Base-by-base conservation (phyloP, 2,113 vertebrate species). In the Panthera uncia region DNA sequence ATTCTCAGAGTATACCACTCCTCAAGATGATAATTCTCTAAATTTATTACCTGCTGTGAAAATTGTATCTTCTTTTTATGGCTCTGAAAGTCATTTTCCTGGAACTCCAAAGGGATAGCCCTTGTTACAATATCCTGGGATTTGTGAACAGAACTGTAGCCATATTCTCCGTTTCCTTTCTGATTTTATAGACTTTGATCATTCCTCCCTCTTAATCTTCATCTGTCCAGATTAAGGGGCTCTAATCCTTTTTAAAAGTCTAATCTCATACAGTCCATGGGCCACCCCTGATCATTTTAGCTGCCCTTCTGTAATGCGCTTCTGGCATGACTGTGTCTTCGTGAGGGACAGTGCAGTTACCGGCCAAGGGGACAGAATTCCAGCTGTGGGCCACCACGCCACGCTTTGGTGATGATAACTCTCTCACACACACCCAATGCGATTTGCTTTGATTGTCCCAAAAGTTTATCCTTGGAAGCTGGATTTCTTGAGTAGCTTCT, bases 41-140 rank as follows among this genome's bases (percentile, higher is more conserved):
- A 80, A 96, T 94, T 38, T 94, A 86, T 93, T 92, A 94, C 97
- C 97, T 91, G 88, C 96, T 94, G 88, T 78, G 97, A 97, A 98
- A 96, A 98, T 93, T 52, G 88, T 83, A 38, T 66, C 79, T 95
- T 92, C 66, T 89, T 95, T 94, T 88, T 83, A 83, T 76, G 78
- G 66, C 80, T 85, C 81, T 83, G 85, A 86, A 94, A 76, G 81
- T 89, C 95, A 74, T 84, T 96, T 82, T 81, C 81, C 68, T 76
- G 41, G 33, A 84, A 89, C 50, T 93, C 78, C n/a, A 69, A 66
- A 71, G 89, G 84, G 92, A n/a, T 78, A 5, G 33, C 66, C 66
- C 84, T 96, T 16, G 29, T 66, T 86, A 81, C 23, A 29, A 74
- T 63, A 80, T 48, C 83, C 95, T 55, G 38, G 92, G 90, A 68